Evolutionary conservation across 2,888 invertebrate genomes (phyloP).

Genomic region (Acleris cristana): DNA sequence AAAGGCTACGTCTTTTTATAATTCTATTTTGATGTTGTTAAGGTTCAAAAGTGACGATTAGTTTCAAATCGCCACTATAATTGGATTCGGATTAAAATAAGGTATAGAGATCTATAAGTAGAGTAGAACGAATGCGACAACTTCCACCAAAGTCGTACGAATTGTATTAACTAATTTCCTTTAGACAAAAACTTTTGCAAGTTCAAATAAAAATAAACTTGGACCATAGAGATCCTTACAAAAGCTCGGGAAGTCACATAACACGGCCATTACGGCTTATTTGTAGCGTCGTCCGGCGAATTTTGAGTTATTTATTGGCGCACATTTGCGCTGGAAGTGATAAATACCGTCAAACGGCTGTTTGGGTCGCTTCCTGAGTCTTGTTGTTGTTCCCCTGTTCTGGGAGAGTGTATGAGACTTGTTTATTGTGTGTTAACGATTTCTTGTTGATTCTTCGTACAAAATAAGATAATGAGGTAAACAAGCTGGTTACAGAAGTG

Average conservation of each 20-base stretch:
- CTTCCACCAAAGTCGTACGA: too few relatives aligned
- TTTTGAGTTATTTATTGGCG: constrained; percentile 54
- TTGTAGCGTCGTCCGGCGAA: constrained; percentile 42
- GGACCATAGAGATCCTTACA: constrained; percentile 40
- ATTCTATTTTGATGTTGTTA: too few relatives aligned
- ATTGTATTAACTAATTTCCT: too few relatives aligned
- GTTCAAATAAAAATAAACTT: constrained; percentile 17
- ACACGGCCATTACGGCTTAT: constrained; percentile 61
- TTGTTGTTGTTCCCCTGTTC: constrained; percentile 29
- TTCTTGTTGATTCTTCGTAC: neutral
- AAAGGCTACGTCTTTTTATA: too few relatives aligned
- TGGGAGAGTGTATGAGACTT: neutral
- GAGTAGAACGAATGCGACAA: too few relatives aligned
- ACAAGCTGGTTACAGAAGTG: too few relatives aligned
- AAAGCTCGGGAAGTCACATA: constrained; percentile 52
- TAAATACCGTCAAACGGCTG: constrained; percentile 34
- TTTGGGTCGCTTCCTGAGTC: constrained; percentile 28
- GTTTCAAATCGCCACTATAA: too few relatives aligned
- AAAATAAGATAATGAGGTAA: neutral
- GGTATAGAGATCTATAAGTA: too few relatives aligned
- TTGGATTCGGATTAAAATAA: too few relatives aligned
- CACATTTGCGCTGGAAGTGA: constrained; percentile 33
- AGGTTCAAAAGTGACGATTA: too few relatives aligned
- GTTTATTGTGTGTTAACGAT: neutral
- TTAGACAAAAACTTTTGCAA: constrained; percentile 18